Evolutionary conservation across 2,888 invertebrate species (phyloP).

Genomic region (Epinotia nisella): DNA sequence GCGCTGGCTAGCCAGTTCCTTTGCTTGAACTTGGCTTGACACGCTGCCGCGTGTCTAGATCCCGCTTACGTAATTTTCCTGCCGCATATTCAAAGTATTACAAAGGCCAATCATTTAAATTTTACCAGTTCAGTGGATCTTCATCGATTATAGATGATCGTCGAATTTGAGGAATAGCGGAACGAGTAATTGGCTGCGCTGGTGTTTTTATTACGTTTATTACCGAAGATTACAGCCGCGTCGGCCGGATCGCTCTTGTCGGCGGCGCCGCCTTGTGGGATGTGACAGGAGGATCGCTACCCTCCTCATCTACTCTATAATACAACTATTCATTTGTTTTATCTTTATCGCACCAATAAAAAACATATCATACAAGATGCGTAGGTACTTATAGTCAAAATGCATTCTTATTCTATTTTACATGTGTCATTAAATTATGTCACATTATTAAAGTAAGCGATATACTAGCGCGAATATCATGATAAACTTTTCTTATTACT

Average conservation of each 20-base stretch:
- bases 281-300: background rate
- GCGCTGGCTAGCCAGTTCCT: too few species aligned
- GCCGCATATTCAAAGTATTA: background rate
- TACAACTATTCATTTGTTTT: background rate
- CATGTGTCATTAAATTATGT: background rate
- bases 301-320: background rate
- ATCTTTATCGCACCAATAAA: background rate
- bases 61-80: background rate
- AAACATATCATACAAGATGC: too few species aligned
- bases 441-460: too few species aligned
- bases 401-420: background rate
- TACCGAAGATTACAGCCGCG: conserved; percentile 66
- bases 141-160: conserved; percentile 47
- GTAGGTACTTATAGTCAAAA: background rate
- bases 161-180: conserved; percentile 53
- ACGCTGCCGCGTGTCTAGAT: too few species aligned
- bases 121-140: conserved; percentile 45
- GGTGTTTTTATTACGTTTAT: conserved; percentile 61
- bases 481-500: too few species aligned
- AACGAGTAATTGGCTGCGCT: conserved; percentile 58
- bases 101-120: conserved; percentile 28
- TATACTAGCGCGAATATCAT: too few species aligned
- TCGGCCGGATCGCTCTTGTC: conserved; percentile 52
- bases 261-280: conserved; percentile 10
- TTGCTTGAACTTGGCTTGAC: too few species aligned